phyloP scores from a whole-genome alignment of 2,888 invertebrate species.

The Carterocephalus palaemon region DNA sequence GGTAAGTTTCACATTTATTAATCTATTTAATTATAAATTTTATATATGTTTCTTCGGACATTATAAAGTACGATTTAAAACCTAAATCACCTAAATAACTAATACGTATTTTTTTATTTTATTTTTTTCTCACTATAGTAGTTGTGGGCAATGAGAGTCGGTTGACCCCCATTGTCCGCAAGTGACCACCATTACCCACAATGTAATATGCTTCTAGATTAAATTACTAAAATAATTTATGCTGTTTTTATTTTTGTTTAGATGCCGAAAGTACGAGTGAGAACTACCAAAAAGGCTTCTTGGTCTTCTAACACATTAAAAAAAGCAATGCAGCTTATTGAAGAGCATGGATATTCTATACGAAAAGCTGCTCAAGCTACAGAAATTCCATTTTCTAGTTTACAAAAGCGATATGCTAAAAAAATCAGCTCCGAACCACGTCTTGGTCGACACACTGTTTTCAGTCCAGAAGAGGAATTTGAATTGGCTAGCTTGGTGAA shows the following conservation, averaged over 20 bases:
- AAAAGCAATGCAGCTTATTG: slow-evolving; percentile 27
- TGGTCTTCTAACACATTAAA: slow-evolving; percentile 26
- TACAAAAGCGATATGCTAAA: slow-evolving; percentile 17
- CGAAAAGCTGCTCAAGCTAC: slow-evolving; percentile 23
- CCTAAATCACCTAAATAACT: too few relatives aligned
- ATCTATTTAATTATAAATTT: too few relatives aligned
- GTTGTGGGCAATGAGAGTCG: too few relatives aligned
- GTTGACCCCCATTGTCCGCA: too few relatives aligned
- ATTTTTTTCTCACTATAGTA: too few relatives aligned
- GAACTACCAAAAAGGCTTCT: slow-evolving; percentile 25
- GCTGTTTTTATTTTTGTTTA: slow-evolving; percentile 46
- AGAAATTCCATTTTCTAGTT: slow-evolving; percentile 25
- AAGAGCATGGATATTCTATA: slow-evolving; percentile 25
- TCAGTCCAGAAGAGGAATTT: slow-evolving; percentile 31
- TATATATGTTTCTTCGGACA: too few relatives aligned
- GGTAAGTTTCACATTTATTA: too few relatives aligned
- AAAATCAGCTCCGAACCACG: slow-evolving; percentile 3
- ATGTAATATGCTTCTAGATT: too few relatives aligned
- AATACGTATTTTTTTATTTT: too few relatives aligned
- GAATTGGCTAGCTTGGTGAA: slow-evolving; percentile 32
- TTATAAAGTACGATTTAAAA: too few relatives aligned
- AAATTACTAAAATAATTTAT: too few relatives aligned
- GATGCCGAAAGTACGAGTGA: slow-evolving; percentile 30
- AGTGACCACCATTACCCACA: too few relatives aligned
- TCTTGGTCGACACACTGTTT: slow-evolving; percentile 24